A percentile compares a stretch with the other conserved stretches of the same genome.
Evolutionary conservation across 2,888 invertebrate genomes (phyloP).

Genomic region (Prostheceraeus crozeri): DNA sequence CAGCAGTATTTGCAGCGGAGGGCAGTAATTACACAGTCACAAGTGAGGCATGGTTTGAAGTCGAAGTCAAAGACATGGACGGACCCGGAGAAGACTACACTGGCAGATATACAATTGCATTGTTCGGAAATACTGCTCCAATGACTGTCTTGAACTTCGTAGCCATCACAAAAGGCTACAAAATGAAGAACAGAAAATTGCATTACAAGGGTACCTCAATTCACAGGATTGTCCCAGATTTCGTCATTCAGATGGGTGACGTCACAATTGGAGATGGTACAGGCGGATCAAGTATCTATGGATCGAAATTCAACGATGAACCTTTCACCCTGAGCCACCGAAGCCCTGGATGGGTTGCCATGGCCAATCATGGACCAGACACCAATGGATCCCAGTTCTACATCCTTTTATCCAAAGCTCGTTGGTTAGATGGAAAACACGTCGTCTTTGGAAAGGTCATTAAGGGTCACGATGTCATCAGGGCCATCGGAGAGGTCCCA

Average conservation of each 20-base stretch:
- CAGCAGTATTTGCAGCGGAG: neutral
- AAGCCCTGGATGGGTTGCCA: slow-evolving; percentile 53
- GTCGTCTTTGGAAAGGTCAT: slow-evolving; percentile 32
- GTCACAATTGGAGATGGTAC: slow-evolving; percentile 53
- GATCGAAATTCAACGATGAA: slow-evolving; percentile 53
- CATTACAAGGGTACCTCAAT: slow-evolving; percentile 50
- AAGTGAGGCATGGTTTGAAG: slow-evolving; percentile 51
- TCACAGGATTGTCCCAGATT: slow-evolving; percentile 55
- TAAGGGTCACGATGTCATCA: slow-evolving; percentile 42
- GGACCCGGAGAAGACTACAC: slow-evolving; percentile 44
- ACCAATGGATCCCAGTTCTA: slow-evolving; percentile 58
- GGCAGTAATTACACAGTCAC: slow-evolving; percentile 47
- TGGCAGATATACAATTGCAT: slow-evolving; percentile 46
- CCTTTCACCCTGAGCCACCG: slow-evolving; percentile 52
- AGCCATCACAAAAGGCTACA: slow-evolving; percentile 50
- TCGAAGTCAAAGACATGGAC: slow-evolving; percentile 49
- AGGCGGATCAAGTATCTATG: slow-evolving; percentile 54
- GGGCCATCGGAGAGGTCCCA: slow-evolving; percentile 46
- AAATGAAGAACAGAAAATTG: slow-evolving; percentile 44
- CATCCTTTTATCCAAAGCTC: slow-evolving; percentile 51
- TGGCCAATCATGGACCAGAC: slow-evolving; percentile 57
- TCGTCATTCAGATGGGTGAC: slow-evolving; percentile 57
- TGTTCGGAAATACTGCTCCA: slow-evolving; percentile 54
- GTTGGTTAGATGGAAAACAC: slow-evolving; percentile 50
- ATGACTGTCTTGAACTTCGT: slow-evolving; percentile 55